Evolutionary conservation across 2,113 vertebrate species (phyloP), one percentile per base, ranked within the genome.

Genomic region (Amazona vittata): DNA sequence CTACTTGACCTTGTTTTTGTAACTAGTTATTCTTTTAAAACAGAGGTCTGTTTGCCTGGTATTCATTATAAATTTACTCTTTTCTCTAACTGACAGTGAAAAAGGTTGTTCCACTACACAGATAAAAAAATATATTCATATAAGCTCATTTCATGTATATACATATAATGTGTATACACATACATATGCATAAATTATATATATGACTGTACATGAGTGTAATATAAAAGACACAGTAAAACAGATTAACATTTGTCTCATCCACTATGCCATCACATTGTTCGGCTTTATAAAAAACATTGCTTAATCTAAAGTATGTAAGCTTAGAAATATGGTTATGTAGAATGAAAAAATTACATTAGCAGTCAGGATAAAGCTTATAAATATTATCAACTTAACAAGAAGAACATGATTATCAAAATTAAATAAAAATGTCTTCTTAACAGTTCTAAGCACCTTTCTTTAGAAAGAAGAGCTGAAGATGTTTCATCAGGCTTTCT

Each of bases 361-460:
- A 90, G 50, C n/a, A 47, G 13, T 26, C 31, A 77, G 50, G 83
- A 68, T 50, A 90, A 83, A 85, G 15, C n/a, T 78, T 71, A 60
- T 26, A 83, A 82, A 67, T 63, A 46, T 22, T 37, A 85, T 19
- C 64, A 53, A 76, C 59, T 63, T 79, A 81, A 91, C 9, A 76
- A 71, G 4, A 85, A 69, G 37, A 76, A 71, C 10, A 55, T 6
- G 12, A 85, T 80, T 70, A 20, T 41, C 12, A 83, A 85, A 1
- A 7, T 13, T 44, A 22, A 63, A 55, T 9, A 26, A 73, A 57
- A 31, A 12, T 17, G 31, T 77, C 75, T 80, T 91, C 67, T 71
- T 44, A 94, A 75, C 12, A 75, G 37, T 84, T 86, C 28, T 82
- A 94, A 65, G 92, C 70, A 99, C 99, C 99, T 99, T 98, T 99